These are phyloP conservation scores for Phanerotoma sp. DNA, from an alignment of 2,888 invertebrate species.

Conservation along the genomic window DNA sequence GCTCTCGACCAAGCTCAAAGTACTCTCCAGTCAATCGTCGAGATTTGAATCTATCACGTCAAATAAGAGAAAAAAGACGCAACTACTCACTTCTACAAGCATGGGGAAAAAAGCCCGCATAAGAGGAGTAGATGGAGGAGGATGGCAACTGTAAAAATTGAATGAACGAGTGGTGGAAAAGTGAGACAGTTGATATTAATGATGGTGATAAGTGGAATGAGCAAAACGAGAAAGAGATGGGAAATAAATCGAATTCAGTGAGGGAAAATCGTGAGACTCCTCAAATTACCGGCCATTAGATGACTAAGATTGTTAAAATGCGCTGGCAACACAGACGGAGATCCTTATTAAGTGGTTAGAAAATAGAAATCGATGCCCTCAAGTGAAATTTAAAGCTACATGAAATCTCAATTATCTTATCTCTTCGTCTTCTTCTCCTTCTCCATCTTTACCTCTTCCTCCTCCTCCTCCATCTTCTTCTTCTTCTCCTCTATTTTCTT, in stretches of 20 bases:
- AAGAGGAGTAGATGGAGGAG: too few relatives aligned
- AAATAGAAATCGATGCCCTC: slow-evolving; percentile 4
- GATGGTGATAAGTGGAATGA: slow-evolving; percentile 2
- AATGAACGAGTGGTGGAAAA: slow-evolving; percentile 8
- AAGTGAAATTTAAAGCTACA: neutral
- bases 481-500: slow-evolving; percentile 15
- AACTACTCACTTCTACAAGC: neutral
- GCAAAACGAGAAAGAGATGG: slow-evolving; percentile 22
- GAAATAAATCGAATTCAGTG: slow-evolving; percentile 32
- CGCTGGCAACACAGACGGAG: neutral
- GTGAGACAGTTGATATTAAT: neutral
- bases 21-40: slow-evolving; percentile 38
- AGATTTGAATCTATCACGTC: slow-evolving; percentile 39
- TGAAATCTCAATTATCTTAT: slow-evolving; percentile 5
- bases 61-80: slow-evolving; percentile 7
- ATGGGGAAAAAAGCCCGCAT: slow-evolving; percentile 17
- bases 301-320: slow-evolving; percentile 35
- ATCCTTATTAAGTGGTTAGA: slow-evolving; percentile 15
- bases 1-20: slow-evolving; percentile 30
- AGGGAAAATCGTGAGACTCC: slow-evolving; percentile 29
- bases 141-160: neutral
- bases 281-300: slow-evolving; percentile 41
- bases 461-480: neutral
- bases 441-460: slow-evolving; percentile 20
- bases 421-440: slow-evolving; percentile 1